Percentiles rank a stretch among this genome's conserved stretches.
Evolutionary conservation across 2,113 vertebrate genomes (phyloP).

Genomic region (Triplophysa dalaica): DNA sequence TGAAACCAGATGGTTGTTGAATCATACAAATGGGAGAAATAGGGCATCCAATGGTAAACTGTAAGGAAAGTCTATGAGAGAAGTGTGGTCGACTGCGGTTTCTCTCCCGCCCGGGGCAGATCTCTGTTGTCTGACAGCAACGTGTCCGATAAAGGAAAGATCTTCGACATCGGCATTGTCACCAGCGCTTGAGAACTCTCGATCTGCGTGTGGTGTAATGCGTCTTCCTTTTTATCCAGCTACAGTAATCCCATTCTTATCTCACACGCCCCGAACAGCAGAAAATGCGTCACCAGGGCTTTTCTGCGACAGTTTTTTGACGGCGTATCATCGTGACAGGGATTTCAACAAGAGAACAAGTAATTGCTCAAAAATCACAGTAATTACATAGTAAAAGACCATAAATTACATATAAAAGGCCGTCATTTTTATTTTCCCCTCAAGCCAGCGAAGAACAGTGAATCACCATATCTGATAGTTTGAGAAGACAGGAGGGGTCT

Average conservation of each 20-base stretch:
- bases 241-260: slow-evolving; percentile 43
- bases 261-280: slow-evolving; percentile 25
- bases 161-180: not conserved
- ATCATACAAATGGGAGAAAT: not conserved
- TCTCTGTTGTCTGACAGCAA: slow-evolving; percentile 10
- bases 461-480: slow-evolving; percentile 30
- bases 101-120: not conserved
- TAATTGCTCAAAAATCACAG: slow-evolving; percentile 53
- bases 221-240: slow-evolving; percentile 2
- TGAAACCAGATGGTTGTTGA: not conserved
- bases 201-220: slow-evolving; percentile 17
- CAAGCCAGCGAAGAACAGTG: slow-evolving; percentile 15
- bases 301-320: slow-evolving; percentile 38
- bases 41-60: too few relatives aligned
- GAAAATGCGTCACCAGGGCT: slow-evolving; percentile 31
- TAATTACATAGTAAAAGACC: slow-evolving; percentile 50
- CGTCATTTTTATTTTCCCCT: slow-evolving; percentile 19
- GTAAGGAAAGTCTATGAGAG: too few relatives aligned
- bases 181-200: slow-evolving; percentile 1
- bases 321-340: slow-evolving; percentile 42
- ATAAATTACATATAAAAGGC: not conserved
- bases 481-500: slow-evolving; percentile 11
- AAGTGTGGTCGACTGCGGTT: not conserved
- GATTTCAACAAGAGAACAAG: slow-evolving; percentile 48
- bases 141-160: slow-evolving; percentile 22